Percentiles rank a stretch among this genome's conserved stretches.
These are phyloP conservation scores for Mamestra configurata DNA, from an alignment of 1,140 invertebrate genomes.

Conservation along the genomic window DNA sequence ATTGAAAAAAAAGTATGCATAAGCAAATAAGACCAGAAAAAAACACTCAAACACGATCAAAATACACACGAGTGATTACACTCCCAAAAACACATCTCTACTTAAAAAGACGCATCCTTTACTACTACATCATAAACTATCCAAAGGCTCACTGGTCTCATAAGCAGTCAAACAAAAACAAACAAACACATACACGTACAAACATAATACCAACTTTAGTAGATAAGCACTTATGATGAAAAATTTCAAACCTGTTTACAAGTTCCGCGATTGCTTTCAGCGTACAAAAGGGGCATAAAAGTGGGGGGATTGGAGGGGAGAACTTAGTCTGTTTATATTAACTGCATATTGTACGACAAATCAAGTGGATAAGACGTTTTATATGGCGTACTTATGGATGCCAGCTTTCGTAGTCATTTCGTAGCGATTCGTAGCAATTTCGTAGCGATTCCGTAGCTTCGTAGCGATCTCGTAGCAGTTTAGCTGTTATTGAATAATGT, in stretches of 20 bases:
- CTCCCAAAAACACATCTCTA: too few species aligned
- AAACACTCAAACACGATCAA: too few species aligned
- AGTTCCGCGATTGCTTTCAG: slow-evolving; percentile 33
- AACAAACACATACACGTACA: slow-evolving; percentile 14
- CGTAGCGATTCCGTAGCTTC: slow-evolving; percentile 30
- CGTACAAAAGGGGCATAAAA: slow-evolving; percentile 1
- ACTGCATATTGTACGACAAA: slow-evolving; percentile 40
- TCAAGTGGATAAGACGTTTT: slow-evolving; percentile 29
- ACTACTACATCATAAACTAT: not conserved
- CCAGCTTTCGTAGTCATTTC: slow-evolving; percentile 29
- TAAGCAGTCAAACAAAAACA: slow-evolving; percentile 21
- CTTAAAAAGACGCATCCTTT: not conserved
- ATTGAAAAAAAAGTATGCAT: too few species aligned
- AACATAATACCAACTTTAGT: slow-evolving; percentile 23
- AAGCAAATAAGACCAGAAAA: too few species aligned
- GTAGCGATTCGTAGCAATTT: slow-evolving; percentile 30
- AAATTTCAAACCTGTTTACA: slow-evolving; percentile 46
- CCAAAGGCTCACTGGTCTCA: not conserved
- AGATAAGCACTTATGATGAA: slow-evolving; percentile 43
- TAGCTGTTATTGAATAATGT: not conserved
- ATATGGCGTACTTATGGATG: slow-evolving; percentile 12
- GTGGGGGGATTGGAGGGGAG: not conserved
- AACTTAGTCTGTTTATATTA: slow-evolving; percentile 43
- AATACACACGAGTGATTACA: too few species aligned
- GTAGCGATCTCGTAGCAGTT: not conserved